Evolutionary conservation across 2,113 vertebrate genomes (phyloP), one percentile per base, ranked within the genome.

Genomic region (Ardeotis arabs): DNA sequence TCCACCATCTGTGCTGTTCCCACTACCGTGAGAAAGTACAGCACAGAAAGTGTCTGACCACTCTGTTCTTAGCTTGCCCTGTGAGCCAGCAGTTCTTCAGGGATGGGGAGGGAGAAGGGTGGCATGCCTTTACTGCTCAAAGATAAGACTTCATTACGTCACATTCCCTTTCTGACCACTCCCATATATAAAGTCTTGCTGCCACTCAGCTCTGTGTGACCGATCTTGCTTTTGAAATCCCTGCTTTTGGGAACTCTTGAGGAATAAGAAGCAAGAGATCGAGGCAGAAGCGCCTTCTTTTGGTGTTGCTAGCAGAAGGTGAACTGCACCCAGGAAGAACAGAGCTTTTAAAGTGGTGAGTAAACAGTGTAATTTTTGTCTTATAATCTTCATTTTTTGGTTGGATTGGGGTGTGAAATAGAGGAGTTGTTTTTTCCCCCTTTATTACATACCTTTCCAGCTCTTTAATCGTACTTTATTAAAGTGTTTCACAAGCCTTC

Each of bases 121-220:
- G 69, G 55, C 87, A 70, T 84, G 81, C 59, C 67, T 80, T 80
- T 52, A 63, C 78, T 80, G 84, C 83, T 90, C 70, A 17, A 69
- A 90, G 84, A 90, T 94, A 79, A 2, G 16, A 21, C 75, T 93
- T 88, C 47, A 17, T 78, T 82, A 76, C 67, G n/a, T 77, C 69
- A 92, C 59, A 35, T 60, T 85, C 45, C 66, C 47, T 56, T 75
- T 69, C 91, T 91, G 88, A 94, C 96, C 90, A 67, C 95, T 95
- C 96, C 95, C 90, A 28, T 92, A 90, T 73, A 94, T 96, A 93
- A 96, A 94, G 92, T 37, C 82, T 89, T 79, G 84, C 67, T 74
- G 69, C 92, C 81, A 20, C 63, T 60, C 35, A 1, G 83, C 60
- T 62, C n/a, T 14, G 27, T 41, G 41, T 69, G 50, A 44, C 39